Base-by-base conservation (phyloP, 2,888 invertebrate species). In the Apantesis nais region DNA sequence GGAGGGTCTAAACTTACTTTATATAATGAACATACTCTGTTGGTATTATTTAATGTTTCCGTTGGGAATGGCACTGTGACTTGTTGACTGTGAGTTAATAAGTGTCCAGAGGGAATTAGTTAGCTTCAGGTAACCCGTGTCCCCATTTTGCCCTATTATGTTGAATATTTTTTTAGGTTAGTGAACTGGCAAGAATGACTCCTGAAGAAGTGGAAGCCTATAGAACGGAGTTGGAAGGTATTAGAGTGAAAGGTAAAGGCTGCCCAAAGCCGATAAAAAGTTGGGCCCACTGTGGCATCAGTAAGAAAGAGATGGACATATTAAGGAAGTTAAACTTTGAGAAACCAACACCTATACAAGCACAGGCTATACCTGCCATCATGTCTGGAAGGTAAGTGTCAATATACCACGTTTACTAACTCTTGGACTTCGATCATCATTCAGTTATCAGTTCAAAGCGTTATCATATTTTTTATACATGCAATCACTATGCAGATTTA, bases 241-340 rank as follows among this genome's bases (percentile, higher is more conserved):
- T 99, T 70, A 96, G 98, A 80, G 99, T 99, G 0, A 98, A 98
- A 88, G 99, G 99, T 37, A 99, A 99, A 89, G 98, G 98, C 14
- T 99, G 99, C 88, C 99, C 99, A 0, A 99, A 98, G 88, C 98
- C 98, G 0, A 98, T 99, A 74, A 98, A 97, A 93, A 97, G 97
- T 0, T 99, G 99, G 99, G 99, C 99, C 0, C 99, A 99, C 85
- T 99, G 99, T 89, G 99, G 99, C 9, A 98, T 99, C 31, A 98
- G 98, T 75, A 98, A 98, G 88, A 99, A 99, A 89, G 98, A 99
- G 89, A 95, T 99, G 91, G 99, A 99, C 84, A 97, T 98, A 78
- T 92, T 99, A 71, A 99, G 98, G 90, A 98, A 97, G 93, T 96
- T 97, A 72, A 96, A 96, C 72, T 99, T 99, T 91, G 99, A 99